A percentile compares a stretch with the other conserved stretches of the same genome.
Conservation (phyloP, 1,140 invertebrate species). For the Psix sp. region DNA sequence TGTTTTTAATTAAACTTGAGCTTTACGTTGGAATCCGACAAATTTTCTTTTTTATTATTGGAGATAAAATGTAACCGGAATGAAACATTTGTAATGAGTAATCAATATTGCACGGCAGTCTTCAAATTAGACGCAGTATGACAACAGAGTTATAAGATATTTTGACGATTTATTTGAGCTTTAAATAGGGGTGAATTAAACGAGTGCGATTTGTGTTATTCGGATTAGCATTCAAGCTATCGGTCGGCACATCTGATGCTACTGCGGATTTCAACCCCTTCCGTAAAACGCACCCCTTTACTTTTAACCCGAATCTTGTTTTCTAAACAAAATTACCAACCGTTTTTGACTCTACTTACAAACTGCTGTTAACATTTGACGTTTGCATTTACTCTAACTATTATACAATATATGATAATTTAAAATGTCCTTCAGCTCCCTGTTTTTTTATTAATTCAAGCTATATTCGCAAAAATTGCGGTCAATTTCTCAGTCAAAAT, state of each 20-base stretch:
- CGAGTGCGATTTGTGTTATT: conserved; percentile 63
- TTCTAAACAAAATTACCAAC: conserved; percentile 31
- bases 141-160: conserved; percentile 56
- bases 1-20: neutral
- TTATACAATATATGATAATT: too few relatives aligned
- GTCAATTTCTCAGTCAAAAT: too few relatives aligned
- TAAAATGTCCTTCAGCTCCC: too few relatives aligned
- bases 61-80: neutral
- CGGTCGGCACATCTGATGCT: conserved; percentile 64
- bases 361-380: conserved; percentile 6
- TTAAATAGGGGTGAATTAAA: conserved; percentile 60
- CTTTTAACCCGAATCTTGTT: conserved; percentile 39
- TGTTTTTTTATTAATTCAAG: too few relatives aligned
- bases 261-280: conserved; percentile 63
- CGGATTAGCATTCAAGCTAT: conserved; percentile 64
- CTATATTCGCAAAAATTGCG: too few relatives aligned
- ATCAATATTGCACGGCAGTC: conserved; percentile 21
- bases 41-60: too few relatives aligned
- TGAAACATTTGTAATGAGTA: conserved; percentile 13
- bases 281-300: conserved; percentile 55
- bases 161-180: conserved; percentile 57
- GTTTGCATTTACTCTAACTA: conserved; percentile 23
- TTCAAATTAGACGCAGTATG: conserved; percentile 49
- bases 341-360: conserved; percentile 36
- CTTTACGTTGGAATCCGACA: too few relatives aligned